These are phyloP conservation scores for Laticauda laticaudata DNA, from an alignment of 2,113 vertebrate species.

Conservation along the genomic window DNA sequence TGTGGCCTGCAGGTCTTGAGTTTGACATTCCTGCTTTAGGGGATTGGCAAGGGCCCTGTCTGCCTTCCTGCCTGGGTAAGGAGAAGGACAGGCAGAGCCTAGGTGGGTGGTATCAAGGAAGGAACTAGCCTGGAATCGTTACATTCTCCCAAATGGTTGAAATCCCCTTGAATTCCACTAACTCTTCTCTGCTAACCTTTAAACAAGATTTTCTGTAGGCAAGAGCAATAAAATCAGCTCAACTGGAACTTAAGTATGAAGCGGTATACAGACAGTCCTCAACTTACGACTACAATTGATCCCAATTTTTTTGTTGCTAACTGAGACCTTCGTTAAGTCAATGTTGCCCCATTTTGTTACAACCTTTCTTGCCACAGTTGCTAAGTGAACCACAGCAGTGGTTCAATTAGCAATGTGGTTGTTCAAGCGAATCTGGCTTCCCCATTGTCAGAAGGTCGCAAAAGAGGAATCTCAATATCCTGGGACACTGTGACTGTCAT, in stretches of 20 bases:
- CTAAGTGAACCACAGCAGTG: not conserved
- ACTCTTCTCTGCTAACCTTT: not conserved
- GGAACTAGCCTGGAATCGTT: not conserved
- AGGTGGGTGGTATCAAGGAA: not conserved
- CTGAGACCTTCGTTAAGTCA: not conserved
- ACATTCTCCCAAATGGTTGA: not conserved
- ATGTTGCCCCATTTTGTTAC: not conserved
- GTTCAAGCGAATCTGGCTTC: not conserved
- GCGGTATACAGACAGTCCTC: not conserved
- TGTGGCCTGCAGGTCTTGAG: no score
- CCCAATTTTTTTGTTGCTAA: not conserved
- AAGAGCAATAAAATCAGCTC: not conserved
- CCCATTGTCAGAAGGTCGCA: not conserved
- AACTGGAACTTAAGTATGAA: not conserved
- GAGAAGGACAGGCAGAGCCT: not conserved
- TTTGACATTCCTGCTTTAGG: not conserved
- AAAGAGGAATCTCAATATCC: not conserved
- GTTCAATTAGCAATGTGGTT: not conserved
- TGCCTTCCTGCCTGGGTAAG: not conserved
- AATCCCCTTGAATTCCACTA: not conserved
- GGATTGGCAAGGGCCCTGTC: not conserved
- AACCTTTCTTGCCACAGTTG: not conserved
- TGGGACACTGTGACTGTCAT: not conserved
- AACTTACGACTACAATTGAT: not conserved
- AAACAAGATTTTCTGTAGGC: not conserved